These are phyloP conservation scores for Rugalucina vietnamica DNA, from an alignment of 2,888 invertebrate genomes.

Conservation along the genomic window DNA sequence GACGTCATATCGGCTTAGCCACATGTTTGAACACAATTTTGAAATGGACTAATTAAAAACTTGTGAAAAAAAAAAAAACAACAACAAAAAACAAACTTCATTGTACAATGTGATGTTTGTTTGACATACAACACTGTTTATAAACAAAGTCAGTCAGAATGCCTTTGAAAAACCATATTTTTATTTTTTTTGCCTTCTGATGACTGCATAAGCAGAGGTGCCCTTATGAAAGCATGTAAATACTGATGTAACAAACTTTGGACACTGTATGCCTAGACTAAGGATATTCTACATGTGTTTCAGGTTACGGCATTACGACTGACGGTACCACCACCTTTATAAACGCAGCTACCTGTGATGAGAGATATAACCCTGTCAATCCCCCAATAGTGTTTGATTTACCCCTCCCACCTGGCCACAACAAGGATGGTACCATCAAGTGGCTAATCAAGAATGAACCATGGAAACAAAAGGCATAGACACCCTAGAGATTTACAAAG, in stretches of 20 bases:
- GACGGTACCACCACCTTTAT: constrained; percentile 92
- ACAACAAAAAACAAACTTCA: too few species aligned
- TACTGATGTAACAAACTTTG: too few species aligned
- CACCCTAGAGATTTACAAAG: neutral
- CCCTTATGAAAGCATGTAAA: too few species aligned
- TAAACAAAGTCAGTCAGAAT: neutral
- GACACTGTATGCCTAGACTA: neutral
- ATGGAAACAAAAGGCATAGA: neutral
- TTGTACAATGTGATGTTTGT: too few species aligned
- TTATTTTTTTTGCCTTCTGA: neutral
- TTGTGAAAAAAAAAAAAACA: too few species aligned
- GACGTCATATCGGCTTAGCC: too few species aligned
- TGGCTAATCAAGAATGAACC: constrained; percentile 7
- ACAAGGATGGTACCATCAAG: constrained; percentile 44
- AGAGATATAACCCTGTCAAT: constrained; percentile 91
- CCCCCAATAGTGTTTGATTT: constrained; percentile 92
- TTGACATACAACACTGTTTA: neutral
- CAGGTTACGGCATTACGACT: constrained; percentile 91
- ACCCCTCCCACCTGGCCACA: constrained; percentile 76
- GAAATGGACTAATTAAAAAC: too few species aligned
- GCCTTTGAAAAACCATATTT: neutral
- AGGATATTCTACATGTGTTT: too few species aligned
- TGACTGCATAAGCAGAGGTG: too few species aligned
- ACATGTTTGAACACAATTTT: too few species aligned
- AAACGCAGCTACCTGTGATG: constrained; percentile 93